Evolutionary conservation across 1,140 invertebrate genomes (phyloP), one percentile per base, ranked within the genome.

Genomic region (Bradynema listronoti): DNA sequence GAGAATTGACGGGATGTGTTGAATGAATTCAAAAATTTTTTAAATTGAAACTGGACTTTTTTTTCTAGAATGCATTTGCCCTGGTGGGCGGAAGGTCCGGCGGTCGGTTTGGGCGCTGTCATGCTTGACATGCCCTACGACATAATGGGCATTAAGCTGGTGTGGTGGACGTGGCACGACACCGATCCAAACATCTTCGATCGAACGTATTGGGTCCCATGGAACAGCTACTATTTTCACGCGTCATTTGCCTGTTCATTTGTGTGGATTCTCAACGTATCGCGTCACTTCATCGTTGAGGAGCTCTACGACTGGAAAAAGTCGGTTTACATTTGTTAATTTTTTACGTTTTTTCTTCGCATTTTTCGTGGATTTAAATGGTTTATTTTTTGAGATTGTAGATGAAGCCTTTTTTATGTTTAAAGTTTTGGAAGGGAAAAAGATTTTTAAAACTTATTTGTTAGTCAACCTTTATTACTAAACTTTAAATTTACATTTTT

Each of bases 111-210:
- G n/a, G 73, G 83, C 1, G 84, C 84, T 0, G 85, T 88, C 0
- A 79, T 88, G 9, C 82, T 88, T 22, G 87, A 89, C 72, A 81
- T 89, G 39, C 87, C 87, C 0, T 89, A 87, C 72, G 87, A 89
- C 69, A 87, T 89, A 32, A 84, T 87, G 54, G 83, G 85, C 1
- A 85, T 89, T 0, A 87, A 88, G 74, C 85, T 87, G 70, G 75
- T 88, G 1, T 87, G 87, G 79, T 89, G 87, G 87, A 87, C 85
- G 0, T 89, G 87, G 87, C 87, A 89, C 73, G 87, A 88, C 73
- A 88, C 87, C 0, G 87, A 88, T 78, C 86, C 87, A 1, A 88
- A 88, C 75, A 86, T 89, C 58, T 83, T 50, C 51, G 87, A 89
- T 70, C 82, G 87, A 24, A 85, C 86, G 77, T 88, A 88, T 78